phyloP scores from a whole-genome alignment of 2,888 invertebrate genomes.

The Hololepta plana region DNA sequence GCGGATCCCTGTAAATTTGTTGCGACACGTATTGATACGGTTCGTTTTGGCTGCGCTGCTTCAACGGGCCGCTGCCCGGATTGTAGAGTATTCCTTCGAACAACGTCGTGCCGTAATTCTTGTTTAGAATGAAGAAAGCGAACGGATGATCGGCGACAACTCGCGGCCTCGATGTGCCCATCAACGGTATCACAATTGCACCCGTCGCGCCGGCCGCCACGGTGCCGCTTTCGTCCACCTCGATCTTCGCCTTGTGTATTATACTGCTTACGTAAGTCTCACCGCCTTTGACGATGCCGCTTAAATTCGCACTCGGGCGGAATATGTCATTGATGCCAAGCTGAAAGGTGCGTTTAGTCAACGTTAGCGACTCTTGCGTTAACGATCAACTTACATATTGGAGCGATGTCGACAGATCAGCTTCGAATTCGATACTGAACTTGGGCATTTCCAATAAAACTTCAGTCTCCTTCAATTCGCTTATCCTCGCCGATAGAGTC shows the following conservation, averaged over 20 bases:
- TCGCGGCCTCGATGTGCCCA: constrained; percentile 30
- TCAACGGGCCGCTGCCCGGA: too few relatives aligned
- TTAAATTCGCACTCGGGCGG: constrained; percentile 33
- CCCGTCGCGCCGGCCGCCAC: constrained; percentile 43
- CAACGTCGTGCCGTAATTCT: constrained; percentile 32
- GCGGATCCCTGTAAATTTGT: too few relatives aligned
- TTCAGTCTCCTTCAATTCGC: constrained; percentile 34
- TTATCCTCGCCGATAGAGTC: too few relatives aligned
- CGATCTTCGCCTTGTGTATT: constrained; percentile 42
- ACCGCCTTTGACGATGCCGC: constrained; percentile 30
- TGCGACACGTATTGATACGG: too few relatives aligned
- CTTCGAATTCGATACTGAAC: constrained; percentile 37
- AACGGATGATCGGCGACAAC: constrained; percentile 44
- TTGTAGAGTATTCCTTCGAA: constrained; percentile 37
- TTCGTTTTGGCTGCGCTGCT: too few relatives aligned
- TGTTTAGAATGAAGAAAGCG: constrained; percentile 43
- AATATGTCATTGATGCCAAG: constrained; percentile 40
- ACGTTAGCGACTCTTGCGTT: background rate
- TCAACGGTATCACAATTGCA: constrained; percentile 39
- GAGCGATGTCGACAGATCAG: constrained; percentile 32
- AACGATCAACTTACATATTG: constrained; percentile 27
- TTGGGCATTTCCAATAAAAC: constrained; percentile 38
- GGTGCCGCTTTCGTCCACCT: constrained; percentile 47
- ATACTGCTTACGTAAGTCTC: constrained; percentile 32
- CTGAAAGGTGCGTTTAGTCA: constrained; percentile 26